Base-by-base conservation (phyloP, 1,140 invertebrate genomes). In the Drosophila mayri region DNA sequence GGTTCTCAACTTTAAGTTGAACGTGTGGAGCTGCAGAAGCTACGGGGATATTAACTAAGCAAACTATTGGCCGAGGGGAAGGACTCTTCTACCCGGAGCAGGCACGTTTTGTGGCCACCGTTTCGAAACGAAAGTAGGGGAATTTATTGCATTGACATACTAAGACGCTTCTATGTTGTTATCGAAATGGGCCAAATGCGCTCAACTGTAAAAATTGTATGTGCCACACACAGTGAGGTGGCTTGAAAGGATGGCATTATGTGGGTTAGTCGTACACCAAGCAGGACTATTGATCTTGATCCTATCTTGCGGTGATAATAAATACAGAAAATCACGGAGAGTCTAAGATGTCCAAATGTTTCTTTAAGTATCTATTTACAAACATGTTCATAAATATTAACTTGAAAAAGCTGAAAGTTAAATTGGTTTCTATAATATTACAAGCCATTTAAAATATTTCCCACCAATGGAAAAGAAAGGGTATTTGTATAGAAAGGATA, bases 101-200 rank as follows among this genome's bases (percentile, higher is more conserved):
- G 60, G 60, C 73, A 76, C 73, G 73, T 76, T 76, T 75, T 65
- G 60, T 58, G 60, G 66, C 52, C 52, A 41, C 54, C 71, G 59
- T 71, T 55, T 80, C 43, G 68, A 49, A 65, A 75, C 54, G 60
- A 80, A 80, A 79, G 78, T 67, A 54, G 63, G 55, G 40, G 75
- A 85, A 85, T 85, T 86, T 85, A 85, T 85, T 76, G 82, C 82
- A 81, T 85, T 76, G 82, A 81, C 82, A 86, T 67, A 85, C 82
- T 81, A 74, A 85, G 49, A 67, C 50, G 62, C 46, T 55, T 71
- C 76, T 66, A 70, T 82, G 75, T 63, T 54, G 82, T 81, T 86
- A 81, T 74, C 74, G 68, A 85, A 85, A 67, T 79, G 83, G 79
- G 79, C 52, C 82, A 65, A 85, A 68, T 76, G 81, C 66, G 81